These are phyloP conservation scores for Dryobotodes eremita DNA, from an alignment of 2,888 invertebrate species.

Conservation along the genomic window DNA sequence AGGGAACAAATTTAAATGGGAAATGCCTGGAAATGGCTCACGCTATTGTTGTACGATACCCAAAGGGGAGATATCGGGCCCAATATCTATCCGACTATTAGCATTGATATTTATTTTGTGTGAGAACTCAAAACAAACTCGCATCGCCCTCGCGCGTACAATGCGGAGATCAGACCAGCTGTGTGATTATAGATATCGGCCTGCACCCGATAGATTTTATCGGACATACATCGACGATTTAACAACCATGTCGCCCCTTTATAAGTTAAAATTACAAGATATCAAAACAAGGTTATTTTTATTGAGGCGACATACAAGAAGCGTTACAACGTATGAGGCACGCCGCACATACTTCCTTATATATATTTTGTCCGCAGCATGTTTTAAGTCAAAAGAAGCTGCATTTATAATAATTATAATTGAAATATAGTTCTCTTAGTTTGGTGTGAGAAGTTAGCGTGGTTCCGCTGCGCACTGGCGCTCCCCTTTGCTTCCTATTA, in stretches of 20 bases:
- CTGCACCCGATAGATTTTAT: constrained; percentile 57
- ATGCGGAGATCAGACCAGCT: constrained; percentile 61
- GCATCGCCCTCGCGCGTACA: constrained; percentile 64
- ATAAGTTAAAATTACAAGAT: constrained; percentile 38
- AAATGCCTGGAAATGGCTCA: constrained; percentile 88
- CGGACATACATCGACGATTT: constrained; percentile 46
- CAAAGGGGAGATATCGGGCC: constrained; percentile 84
- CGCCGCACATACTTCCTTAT: neutral
- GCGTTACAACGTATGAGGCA: neutral
- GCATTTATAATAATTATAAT: constrained; percentile 61
- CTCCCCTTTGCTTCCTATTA: constrained; percentile 54
- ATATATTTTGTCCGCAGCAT: constrained; percentile 10
- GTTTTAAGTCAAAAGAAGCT: constrained; percentile 51
- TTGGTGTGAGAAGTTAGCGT: constrained; percentile 70
- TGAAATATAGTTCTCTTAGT: constrained; percentile 72
- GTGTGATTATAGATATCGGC: constrained; percentile 64
- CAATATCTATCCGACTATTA: constrained; percentile 85
- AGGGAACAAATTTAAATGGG: constrained; percentile 88
- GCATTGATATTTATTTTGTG: constrained; percentile 85
- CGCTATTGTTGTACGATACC: constrained; percentile 86
- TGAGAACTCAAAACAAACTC: constrained; percentile 84
- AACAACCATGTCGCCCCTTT: constrained; percentile 28
- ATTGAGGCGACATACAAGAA: neutral
- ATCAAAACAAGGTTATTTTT: constrained; percentile 18
- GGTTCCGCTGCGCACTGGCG: constrained; percentile 56